Base-by-base conservation (phyloP, 2,113 vertebrate genomes). In the Copsychus sechellarum region DNA sequence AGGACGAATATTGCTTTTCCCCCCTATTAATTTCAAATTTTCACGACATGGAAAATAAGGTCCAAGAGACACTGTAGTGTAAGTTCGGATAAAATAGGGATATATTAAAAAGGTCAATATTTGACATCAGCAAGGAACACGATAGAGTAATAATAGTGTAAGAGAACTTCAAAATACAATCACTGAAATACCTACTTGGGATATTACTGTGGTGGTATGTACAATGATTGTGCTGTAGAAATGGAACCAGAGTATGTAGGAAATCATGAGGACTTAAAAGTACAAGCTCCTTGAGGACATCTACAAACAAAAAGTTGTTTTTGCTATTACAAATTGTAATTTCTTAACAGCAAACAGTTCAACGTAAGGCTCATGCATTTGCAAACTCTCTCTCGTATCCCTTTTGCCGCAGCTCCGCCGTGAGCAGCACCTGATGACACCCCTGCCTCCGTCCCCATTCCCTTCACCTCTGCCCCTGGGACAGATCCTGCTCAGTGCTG, bases 181-280 rank as follows among this genome's bases (percentile, higher is more conserved):
- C 90, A 81, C 92, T 84, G 88, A 92, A 96, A 74, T 93, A 98
- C 99, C 96, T 98, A 99, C 99, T 99, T 98, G 99, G 99, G 98
- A 99, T 99, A 97, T 99, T 99, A 98, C 99, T 99, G 97, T 99
- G 99, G 97, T 99, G 99, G 96, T 99, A 99, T 94, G 99, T 99
- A 98, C 99, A 99, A 98, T 99, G 99, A 98, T 99, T 99, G 98
- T 99, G 99, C 96, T 99, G 99, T 88, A 99, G 98, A 98, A 99
- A 99, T 91, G 99, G 99, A 90, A 99, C 99, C 95, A 99, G 98
- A 33, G 99, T 99, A 98, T 99, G 99, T 97, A 99, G 98, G 98
- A 99, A 99, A 98, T 99, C 99, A 92, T 99, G 99, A 60, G 99
- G 99, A 97, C 99, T 99, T 97, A 99, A 98, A 94, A 99, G 98